phyloP scores from a whole-genome alignment of 1,140 invertebrate species.

The Hypothenemus hampei region DNA sequence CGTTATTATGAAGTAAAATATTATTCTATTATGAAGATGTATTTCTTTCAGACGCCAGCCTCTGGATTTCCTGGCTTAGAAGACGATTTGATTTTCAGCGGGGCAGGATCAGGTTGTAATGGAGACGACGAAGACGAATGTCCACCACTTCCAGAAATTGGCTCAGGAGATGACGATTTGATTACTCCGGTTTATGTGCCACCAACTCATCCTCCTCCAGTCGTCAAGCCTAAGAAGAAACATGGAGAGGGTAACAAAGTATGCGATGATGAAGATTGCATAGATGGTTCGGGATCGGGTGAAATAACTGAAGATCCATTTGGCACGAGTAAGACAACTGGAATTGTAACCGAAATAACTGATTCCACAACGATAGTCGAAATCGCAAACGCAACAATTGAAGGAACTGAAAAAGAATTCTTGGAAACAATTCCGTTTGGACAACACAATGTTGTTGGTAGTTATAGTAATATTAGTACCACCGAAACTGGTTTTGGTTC shows the following conservation, averaged over 20 bases:
- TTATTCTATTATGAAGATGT: too few species aligned
- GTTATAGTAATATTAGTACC: background rate
- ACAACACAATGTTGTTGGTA: too few species aligned
- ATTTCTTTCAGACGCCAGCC: constrained; percentile 76
- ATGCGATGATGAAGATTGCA: constrained; percentile 78
- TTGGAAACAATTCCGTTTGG: background rate
- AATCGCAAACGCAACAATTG: constrained; percentile 23
- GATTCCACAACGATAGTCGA: constrained; percentile 25
- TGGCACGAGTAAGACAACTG: background rate
- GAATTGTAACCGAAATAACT: constrained; percentile 15
- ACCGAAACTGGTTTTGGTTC: constrained; percentile 4
- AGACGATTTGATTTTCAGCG: constrained; percentile 84
- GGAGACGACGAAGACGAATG: constrained; percentile 83
- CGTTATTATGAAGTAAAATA: too few species aligned
- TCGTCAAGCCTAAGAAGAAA: constrained; percentile 46
- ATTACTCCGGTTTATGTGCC: constrained; percentile 89
- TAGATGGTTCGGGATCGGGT: constrained; percentile 65
- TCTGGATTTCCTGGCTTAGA: constrained; percentile 71
- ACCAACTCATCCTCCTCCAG: constrained; percentile 66
- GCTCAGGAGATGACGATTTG: constrained; percentile 80
- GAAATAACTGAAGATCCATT: constrained; percentile 55
- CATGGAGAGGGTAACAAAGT: constrained; percentile 65
- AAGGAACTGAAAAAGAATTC: constrained; percentile 34
- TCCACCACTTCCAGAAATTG: constrained; percentile 73
- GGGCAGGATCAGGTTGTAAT: constrained; percentile 80